A percentile compares a stretch with the other conserved stretches of the same genome.
phyloP scores from a whole-genome alignment of 2,113 vertebrate species.

The Osmerus mordax region DNA sequence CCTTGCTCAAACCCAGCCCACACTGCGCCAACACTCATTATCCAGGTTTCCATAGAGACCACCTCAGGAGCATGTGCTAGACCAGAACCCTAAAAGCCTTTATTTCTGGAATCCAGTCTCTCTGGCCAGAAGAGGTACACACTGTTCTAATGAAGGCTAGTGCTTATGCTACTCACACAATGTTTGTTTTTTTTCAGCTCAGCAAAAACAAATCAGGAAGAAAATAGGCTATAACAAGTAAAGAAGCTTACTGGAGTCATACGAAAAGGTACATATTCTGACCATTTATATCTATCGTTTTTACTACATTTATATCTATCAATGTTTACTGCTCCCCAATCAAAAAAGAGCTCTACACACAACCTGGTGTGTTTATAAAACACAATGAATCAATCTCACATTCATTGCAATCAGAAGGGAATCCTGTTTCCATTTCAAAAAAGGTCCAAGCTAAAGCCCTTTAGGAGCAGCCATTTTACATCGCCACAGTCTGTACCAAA shows the following conservation, averaged over 20 bases:
- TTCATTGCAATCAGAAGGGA: conserved; percentile 41
- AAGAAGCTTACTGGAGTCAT: background rate
- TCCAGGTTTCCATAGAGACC: conserved; percentile 76
- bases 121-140: conserved; percentile 37
- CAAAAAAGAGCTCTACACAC: conserved; percentile 40
- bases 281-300: background rate
- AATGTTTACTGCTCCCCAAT: conserved; percentile 28
- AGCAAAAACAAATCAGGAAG: conserved; percentile 19
- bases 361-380: conserved; percentile 20
- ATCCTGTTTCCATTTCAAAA: conserved; percentile 62
- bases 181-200: conserved; percentile 32
- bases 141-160: conserved; percentile 24
- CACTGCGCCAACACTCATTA: conserved; percentile 66
- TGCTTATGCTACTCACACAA: conserved; percentile 14
- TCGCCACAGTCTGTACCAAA: conserved; percentile 54
- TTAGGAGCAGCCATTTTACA: conserved; percentile 74
- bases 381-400: conserved; percentile 26
- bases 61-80: conserved; percentile 58
- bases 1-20: conserved; percentile 51
- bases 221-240: background rate
- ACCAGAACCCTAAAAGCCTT: conserved; percentile 63
- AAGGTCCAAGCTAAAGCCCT: conserved; percentile 63
- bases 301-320: background rate
- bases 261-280: background rate
- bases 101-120: conserved; percentile 47